Evolutionary conservation across 2,113 vertebrate genomes (phyloP), one percentile per base, ranked within the genome.

Genomic region (Engraulis encrasicolus): DNA sequence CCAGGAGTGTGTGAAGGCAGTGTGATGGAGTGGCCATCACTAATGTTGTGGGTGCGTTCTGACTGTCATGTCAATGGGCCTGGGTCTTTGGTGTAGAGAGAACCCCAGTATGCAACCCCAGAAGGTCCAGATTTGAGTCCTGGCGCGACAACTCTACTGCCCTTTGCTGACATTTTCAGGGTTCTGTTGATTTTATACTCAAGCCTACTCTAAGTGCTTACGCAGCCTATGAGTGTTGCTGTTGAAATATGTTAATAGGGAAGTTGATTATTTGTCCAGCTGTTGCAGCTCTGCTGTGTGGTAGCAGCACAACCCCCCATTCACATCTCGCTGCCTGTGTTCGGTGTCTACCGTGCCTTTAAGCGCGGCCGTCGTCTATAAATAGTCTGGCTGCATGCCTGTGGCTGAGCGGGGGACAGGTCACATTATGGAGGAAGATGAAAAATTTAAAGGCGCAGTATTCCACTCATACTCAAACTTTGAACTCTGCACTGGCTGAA

Each of bases 351-450:
- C 37, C 86, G 92, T 89, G 91, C 91, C 92, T 87, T 87, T 93
- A 90, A 92, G 92, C 91, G 89, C 86, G 81, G 85, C 45, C 86
- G 81, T 84, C 45, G 85, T 81, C 93, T 94, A 94, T 93, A 94
- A 94, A 95, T 95, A 95, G 92, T 89, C 91, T 93, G 92, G 93
- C 93, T 95, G 91, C 91, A 90, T 91, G 93, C 92, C 90, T 91
- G 93, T 93, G 93, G 93, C 93, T 93, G 90, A n/a, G n/a, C n/a
- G n/a, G 92, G 93, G 93, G 92, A 95, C 93, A 95, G 93, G 93
- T 94, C 94, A 94, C 92, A 94, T 94, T 93, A 94, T 95, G 93
- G 92, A 94, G 93, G 92, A 94, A 94, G 93, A 95, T 94, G 92
- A 94, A 94, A 92, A 93, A 92, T 95, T 94, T 95, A 95, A 95